Evolutionary conservation across 2,113 vertebrate genomes (phyloP).

Genomic region (Ginglymostoma cirratum): DNA sequence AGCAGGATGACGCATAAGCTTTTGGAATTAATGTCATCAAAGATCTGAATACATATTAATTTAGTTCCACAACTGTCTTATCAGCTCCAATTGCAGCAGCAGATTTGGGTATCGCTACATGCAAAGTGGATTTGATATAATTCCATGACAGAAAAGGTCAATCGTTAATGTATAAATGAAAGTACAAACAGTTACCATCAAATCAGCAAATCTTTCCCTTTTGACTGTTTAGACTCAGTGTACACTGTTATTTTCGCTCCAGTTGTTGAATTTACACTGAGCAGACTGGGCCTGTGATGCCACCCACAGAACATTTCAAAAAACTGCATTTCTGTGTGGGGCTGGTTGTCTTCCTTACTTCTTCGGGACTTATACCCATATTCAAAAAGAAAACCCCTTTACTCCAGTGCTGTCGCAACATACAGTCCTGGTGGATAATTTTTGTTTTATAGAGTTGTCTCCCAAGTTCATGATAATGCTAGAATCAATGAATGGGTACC

Average conservation of each 20-base stretch:
- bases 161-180: background rate
- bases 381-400: background rate
- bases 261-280: background rate
- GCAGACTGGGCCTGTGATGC: background rate
- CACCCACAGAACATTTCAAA: constrained; percentile 9
- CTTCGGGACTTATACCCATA: background rate
- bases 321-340: background rate
- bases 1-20: background rate
- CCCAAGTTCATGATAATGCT: background rate
- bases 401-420: background rate
- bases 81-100: background rate
- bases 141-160: background rate
- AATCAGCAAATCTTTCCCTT: background rate
- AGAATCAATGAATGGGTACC: background rate
- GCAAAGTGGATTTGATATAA: background rate
- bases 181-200: background rate
- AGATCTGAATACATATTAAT: background rate
- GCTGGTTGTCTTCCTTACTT: too few relatives aligned
- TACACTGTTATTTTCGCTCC: background rate
- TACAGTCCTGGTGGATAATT: too few relatives aligned
- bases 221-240: background rate
- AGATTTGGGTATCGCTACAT: background rate
- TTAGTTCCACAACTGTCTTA: background rate
- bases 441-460: background rate
- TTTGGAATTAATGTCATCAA: background rate